Evolutionary conservation across 2,888 invertebrate species (phyloP), one percentile per base, ranked within the genome.

Genomic region (Orchesellides sinensis): DNA sequence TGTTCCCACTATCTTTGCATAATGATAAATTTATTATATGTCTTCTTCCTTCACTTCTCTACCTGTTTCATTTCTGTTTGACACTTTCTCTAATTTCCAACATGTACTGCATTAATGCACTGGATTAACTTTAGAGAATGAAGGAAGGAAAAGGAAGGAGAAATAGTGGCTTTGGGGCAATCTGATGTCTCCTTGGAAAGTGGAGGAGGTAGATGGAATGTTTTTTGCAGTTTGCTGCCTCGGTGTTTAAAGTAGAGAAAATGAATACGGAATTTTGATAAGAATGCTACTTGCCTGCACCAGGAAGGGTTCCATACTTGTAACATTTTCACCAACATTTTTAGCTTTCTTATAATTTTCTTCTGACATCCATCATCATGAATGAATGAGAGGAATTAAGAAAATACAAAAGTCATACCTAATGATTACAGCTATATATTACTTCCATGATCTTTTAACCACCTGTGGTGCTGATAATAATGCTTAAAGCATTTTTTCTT

Each of bases 1-100:
- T 66, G 59, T 54, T 75, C 75, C 65, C 66, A 56, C 56, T 59
- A 59, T 52, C 45, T 35, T 49, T 69, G 54, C 52, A n/a, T n/a
- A n/a, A 63, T 79, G 52, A 70, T 79, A 79, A 79, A 79, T 79
- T 79, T 70, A 61, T 79, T 79, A 79, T 79, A 69, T 77, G 77
- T 66, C 75, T 75, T 56, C 32, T 47, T 45, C 49, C 35, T 23
- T 59, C 61, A n/a, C n/a, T 70, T 17, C 12, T 49, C 70, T 65
- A 69, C 70, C 61, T 77, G 68, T 27, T 69, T 75, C 66, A n/a
- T n/a, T 54, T 59, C n/a, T n/a, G n/a, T 29, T 27, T 27, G 59
- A n/a, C 59, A 63, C 19, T 45, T 8, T n/a, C 45, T 23, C 40
- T 63, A 63, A 63, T 63, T 63, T 19, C 21, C 25, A 10, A 23